Evolutionary conservation across 2,797 vertebrate species (phyloP).

Genomic region (Masticophis lateralis): DNA sequence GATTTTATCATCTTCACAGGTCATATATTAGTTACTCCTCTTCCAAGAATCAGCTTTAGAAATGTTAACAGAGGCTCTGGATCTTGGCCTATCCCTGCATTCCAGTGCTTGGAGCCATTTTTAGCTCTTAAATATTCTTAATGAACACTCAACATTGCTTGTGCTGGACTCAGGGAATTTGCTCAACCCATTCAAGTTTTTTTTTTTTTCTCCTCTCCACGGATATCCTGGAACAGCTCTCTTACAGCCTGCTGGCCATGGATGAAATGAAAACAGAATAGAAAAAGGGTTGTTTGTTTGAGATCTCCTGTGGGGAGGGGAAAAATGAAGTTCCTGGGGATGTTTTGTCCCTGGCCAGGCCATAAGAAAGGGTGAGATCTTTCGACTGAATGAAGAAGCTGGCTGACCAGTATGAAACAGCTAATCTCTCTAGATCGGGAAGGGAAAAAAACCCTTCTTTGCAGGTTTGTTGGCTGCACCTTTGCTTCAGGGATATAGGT

Average conservation of each 20-base stretch:
- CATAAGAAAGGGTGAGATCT: constrained; percentile 11
- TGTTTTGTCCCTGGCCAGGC: constrained; percentile 18
- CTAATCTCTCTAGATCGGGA: background rate
- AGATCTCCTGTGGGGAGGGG: constrained; percentile 13
- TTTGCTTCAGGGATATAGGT: background rate
- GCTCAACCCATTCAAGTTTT: background rate
- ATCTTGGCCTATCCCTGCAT: background rate
- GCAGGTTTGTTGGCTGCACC: background rate
- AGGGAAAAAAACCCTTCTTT: background rate
- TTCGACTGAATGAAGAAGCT: background rate
- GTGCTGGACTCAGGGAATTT: background rate
- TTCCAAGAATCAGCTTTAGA: background rate
- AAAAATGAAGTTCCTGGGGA: constrained; percentile 24
- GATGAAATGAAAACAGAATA: constrained; percentile 39
- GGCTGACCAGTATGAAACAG: background rate
- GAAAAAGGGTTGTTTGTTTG: constrained; percentile 27
- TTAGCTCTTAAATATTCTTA: background rate
- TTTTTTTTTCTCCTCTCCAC: background rate
- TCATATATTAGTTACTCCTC: background rate
- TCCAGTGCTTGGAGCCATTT: background rate
- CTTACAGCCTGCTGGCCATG: constrained; percentile 17
- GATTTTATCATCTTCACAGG: background rate
- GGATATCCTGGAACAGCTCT: constrained; percentile 20
- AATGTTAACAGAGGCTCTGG: background rate
- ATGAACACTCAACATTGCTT: background rate